These are phyloP conservation scores for Vicugna pacos DNA, from an alignment of 2,113 vertebrate species.

Conservation along the genomic window DNA sequence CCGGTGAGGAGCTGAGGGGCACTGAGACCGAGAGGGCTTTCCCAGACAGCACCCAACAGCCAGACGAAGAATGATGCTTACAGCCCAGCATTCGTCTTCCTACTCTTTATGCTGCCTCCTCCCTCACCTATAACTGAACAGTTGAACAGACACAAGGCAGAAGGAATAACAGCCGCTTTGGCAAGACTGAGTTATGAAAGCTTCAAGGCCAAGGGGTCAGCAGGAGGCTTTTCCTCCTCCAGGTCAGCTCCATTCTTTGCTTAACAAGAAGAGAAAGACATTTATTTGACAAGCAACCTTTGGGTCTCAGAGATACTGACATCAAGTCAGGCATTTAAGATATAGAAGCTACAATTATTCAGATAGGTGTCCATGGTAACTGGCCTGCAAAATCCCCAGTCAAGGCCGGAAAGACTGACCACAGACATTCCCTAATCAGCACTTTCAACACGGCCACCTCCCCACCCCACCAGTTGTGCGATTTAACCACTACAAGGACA, in stretches of 20 bases:
- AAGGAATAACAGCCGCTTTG: background rate
- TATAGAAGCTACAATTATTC: constrained; percentile 2
- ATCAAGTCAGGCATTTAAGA: constrained; percentile 20
- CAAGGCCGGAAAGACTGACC: constrained; percentile 27
- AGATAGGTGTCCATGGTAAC: constrained; percentile 17
- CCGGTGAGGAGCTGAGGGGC: background rate
- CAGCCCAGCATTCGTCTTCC: background rate
- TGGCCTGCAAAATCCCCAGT: background rate
- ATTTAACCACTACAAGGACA: background rate
- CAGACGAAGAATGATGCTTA: accelerated
- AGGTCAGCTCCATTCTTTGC: background rate
- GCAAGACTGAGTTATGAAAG: constrained; percentile 10
- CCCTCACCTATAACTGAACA: background rate
- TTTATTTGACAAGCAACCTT: background rate
- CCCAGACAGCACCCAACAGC: background rate
- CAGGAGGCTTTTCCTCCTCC: background rate
- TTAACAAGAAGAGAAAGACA: constrained; percentile 14
- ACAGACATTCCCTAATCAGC: background rate
- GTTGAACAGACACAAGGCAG: background rate
- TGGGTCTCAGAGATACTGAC: background rate
- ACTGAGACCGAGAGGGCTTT: background rate
- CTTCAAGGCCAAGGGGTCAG: background rate
- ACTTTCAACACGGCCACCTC: background rate
- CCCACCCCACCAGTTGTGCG: background rate
- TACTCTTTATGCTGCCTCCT: background rate